These are phyloP conservation scores for Gonocerus acuteangulatus DNA, from an alignment of 2,888 invertebrate genomes.

Conservation along the genomic window DNA sequence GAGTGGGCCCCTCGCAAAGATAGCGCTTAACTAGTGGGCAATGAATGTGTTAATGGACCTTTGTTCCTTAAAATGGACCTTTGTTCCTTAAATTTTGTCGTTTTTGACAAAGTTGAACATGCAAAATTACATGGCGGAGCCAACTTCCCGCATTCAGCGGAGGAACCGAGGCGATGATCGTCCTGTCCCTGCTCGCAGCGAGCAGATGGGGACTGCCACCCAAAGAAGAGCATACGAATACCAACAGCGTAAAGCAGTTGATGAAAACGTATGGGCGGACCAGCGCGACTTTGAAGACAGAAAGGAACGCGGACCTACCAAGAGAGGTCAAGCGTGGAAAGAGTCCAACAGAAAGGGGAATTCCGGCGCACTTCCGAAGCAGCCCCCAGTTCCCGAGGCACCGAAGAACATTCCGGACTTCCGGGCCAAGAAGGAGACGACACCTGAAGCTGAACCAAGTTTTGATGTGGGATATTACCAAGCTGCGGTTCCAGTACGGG, in stretches of 20 bases:
- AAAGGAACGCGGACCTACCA: neutral
- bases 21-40: too few species aligned
- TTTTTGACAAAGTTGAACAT: too few species aligned
- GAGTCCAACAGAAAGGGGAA: neutral
- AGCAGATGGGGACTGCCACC: neutral
- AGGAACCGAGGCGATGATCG: neutral
- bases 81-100: too few species aligned
- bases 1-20: too few species aligned
- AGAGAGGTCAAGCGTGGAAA: neutral
- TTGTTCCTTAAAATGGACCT: too few species aligned
- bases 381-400: too few species aligned
- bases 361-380: neutral
- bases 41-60: too few species aligned
- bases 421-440: neutral
- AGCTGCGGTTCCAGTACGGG: neutral
- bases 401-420: conserved; percentile 1
- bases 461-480: conserved; percentile 10
- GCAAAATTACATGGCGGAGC: neutral
- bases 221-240: neutral
- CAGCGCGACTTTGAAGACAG: neutral
- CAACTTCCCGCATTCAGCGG: neutral
- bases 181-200: conserved; percentile 4
- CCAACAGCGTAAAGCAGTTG: neutral
- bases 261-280: neutral
- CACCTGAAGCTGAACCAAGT: neutral